Base-by-base conservation (phyloP, 2,888 invertebrate species). In the Scaptomyza flava region DNA sequence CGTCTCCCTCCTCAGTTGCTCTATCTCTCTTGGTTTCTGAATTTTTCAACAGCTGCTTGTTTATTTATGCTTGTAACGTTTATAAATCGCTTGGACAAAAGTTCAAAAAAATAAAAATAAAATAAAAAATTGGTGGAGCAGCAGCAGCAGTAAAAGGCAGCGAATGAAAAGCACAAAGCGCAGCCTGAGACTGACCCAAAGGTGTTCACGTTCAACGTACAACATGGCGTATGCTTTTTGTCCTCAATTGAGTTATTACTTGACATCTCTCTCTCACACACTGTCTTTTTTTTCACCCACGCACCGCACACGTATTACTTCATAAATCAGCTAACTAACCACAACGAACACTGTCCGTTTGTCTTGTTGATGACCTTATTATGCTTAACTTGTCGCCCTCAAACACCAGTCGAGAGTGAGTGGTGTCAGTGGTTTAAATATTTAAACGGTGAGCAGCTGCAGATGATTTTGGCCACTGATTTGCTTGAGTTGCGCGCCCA, bases 61-160 rank as follows among this genome's bases (percentile, higher is more conserved):
- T 85, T 85, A 89, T 85, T 89, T 85, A 85, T 89, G 89, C 87
- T 87, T 81, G 89, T 73, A 87, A 87, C 89, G 84, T 84, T 87
- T 87, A 85, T 89, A 85, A 85, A 85, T 85, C 84, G 89, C 71
- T 84, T 87, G 71, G 68, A 69, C 68, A 31, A 62, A 72, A 87
- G 73, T 34, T 47, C 33, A 33, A 27, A 47, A 34, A 33, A 64
- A 53, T 48, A 38, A 56, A 34, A 33, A 43, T 34, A 46, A 27
- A 36, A 42, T 31, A 23, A 61, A 50, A 41, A n/a, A 45, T 5
- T 34, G 34, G 23, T 46, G 46, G 38, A 31, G 17, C 23, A 7
- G 57, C 23, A 23, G 46, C 45, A 17, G 12, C 17, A 52, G 48
- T 38, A 42, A 61, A 57, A 58, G 52, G 48, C 7, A 61, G 33